Evolutionary conservation across 2,888 invertebrate genomes (phyloP).

Genomic region (Drosophila quinaria): DNA sequence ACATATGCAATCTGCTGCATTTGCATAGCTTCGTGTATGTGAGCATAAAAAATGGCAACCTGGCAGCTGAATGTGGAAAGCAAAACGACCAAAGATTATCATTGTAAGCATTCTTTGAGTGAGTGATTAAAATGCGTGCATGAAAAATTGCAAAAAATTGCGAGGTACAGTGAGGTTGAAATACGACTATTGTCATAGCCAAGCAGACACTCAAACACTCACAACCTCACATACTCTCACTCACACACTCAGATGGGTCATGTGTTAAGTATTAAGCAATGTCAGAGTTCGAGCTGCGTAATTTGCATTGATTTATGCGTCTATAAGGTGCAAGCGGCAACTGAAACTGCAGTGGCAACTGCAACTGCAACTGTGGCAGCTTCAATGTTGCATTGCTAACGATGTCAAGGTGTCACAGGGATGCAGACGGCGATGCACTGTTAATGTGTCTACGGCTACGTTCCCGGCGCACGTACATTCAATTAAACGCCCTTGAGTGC

Average conservation of each 20-base stretch:
- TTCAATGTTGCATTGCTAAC: constrained; percentile 52
- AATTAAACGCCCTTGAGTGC: constrained; percentile 81
- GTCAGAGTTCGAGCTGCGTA: constrained; percentile 65
- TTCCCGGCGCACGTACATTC: constrained; percentile 75
- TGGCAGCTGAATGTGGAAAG: constrained; percentile 31
- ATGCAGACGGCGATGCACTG: constrained; percentile 58
- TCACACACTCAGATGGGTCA: not conserved
- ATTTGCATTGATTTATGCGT: constrained; percentile 76
- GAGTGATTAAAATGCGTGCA: constrained; percentile 74
- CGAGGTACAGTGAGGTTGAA: constrained; percentile 26
- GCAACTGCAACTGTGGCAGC: constrained; percentile 28
- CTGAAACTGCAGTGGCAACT: constrained; percentile 19
- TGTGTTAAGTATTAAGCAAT: constrained; percentile 72
- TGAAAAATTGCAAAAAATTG: constrained; percentile 48
- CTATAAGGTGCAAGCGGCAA: constrained; percentile 37
- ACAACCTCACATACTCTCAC: not conserved
- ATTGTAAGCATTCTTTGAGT: constrained; percentile 79
- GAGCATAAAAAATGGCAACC: constrained; percentile 61
- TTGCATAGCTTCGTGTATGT: constrained; percentile 32
- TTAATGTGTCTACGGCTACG: constrained; percentile 77
- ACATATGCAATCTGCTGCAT: constrained; percentile 41
- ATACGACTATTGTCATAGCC: constrained; percentile 48
- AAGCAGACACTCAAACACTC: constrained; percentile 9
- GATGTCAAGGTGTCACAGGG: constrained; percentile 72
- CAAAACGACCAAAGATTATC: constrained; percentile 71